Conservation (phyloP, 2,113 vertebrate species). For the Sciurus niger region DNA sequence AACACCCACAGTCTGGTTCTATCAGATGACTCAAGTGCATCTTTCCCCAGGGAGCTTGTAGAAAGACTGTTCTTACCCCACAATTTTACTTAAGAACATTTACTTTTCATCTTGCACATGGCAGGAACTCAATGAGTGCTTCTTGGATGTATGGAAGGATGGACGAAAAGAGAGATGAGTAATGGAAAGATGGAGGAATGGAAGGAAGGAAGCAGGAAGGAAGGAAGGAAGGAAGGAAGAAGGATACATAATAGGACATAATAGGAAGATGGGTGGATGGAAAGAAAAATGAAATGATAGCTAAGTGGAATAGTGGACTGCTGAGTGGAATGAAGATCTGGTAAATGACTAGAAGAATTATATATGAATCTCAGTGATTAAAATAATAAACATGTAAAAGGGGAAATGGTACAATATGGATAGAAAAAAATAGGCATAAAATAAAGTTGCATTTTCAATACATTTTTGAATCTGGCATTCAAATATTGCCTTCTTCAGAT, state of each 20-base stretch:
- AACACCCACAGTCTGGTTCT: background rate
- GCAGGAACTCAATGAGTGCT: background rate
- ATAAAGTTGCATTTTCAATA: background rate
- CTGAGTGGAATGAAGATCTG: background rate
- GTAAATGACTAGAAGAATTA: background rate
- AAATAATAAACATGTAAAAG: background rate
- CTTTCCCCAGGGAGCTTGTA: background rate
- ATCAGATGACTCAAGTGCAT: background rate
- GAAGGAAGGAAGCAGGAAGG: background rate
- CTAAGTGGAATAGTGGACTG: background rate
- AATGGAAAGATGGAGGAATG: background rate
- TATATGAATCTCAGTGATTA: background rate
- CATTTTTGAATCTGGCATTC: background rate
- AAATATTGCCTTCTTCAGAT: background rate
- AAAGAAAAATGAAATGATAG: background rate
- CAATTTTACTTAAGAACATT: background rate
- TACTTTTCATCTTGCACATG: background rate
- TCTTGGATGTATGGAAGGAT: background rate
- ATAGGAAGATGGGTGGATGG: background rate
- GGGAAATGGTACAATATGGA: background rate
- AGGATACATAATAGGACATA: no score
- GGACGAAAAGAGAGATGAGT: background rate
- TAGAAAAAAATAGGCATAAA: slow-evolving; percentile 18
- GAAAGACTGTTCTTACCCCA: background rate
- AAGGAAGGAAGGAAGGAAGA: background rate